Base-by-base conservation (phyloP, 2,113 vertebrate species). In the Numida meleagris region DNA sequence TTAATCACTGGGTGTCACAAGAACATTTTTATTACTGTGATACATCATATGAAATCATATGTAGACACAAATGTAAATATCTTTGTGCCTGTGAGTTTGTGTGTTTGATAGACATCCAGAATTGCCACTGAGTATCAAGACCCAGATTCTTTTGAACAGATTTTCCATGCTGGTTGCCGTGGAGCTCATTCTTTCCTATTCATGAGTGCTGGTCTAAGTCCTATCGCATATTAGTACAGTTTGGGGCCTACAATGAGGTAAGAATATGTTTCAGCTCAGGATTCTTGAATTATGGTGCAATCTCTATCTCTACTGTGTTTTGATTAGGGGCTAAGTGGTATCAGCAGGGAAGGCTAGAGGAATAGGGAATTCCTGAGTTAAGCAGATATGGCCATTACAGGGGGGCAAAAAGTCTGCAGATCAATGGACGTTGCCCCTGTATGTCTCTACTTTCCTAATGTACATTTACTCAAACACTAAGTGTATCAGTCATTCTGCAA, bases 341-440 rank as follows among this genome's bases (percentile, higher is more conserved):
- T 61, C 20, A 63, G 27, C 12, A 46, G 13, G 23, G 16, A 80
- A 57, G 33, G 8, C 24, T 81, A 34, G 46, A 59, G 63, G 5
- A 76, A 42, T 19, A 8, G 6, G 7, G 9, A 63, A 40, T 79
- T 42, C 23, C n/a, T 33, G 42, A 6, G 9, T 57, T 53, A 63
- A 79, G 36, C 1, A 89, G 20, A 31, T 43, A 24, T 0, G 1
- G 15, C 3, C 1, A 7, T 73, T 80, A 76, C 62, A 70, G 50
- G 48, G 31, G 5, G 27, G 10, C 25, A 70, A 72, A 83, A 38
- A 25, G 8, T 38, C n/a, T 58, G 13, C n/a, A 58, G 18, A 9
- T 58, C 50, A 76, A 6, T 7, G 10, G n/a, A 24, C 5, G n/a
- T 45, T 36, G 9, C 3, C 14, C 27, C 48, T 78, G 0, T 34